phyloP scores from a whole-genome alignment of 1,140 invertebrate genomes.

The Cryptotermes secundus region DNA sequence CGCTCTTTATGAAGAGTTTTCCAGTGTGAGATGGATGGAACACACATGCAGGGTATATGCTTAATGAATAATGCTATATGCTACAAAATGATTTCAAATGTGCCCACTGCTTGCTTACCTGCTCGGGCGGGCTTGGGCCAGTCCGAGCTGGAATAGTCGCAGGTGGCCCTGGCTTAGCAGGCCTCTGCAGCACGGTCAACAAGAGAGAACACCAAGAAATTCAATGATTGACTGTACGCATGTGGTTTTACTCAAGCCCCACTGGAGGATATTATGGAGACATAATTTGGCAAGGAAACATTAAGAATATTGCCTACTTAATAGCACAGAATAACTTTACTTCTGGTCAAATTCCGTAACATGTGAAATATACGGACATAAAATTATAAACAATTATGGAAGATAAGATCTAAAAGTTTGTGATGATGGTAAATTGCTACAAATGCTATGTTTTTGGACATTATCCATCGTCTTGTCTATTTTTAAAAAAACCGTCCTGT shows the following conservation, averaged over 20 bases:
- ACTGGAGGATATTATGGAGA: not conserved
- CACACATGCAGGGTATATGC: not conserved
- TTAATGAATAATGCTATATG: constrained; percentile 24
- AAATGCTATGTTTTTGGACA: no score
- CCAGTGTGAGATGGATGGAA: not conserved
- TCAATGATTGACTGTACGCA: not conserved
- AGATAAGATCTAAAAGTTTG: no score
- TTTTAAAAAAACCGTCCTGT: no score
- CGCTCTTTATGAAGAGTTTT: no score
- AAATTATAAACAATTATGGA: no score
- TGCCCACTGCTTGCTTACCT: constrained; percentile 50
- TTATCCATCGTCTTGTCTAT: no score
- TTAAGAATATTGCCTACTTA: not conserved
- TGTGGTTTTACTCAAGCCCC: constrained; percentile 28
- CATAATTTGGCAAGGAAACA: not conserved
- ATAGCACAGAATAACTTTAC: not conserved
- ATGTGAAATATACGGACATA: no score
- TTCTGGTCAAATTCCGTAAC: no score
- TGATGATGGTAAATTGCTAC: no score
- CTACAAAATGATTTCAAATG: constrained; percentile 17
- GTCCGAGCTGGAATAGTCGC: constrained; percentile 37
- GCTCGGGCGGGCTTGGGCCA: constrained; percentile 52
- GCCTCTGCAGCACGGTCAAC: constrained; percentile 53
- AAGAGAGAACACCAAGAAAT: constrained; percentile 46
- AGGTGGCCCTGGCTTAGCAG: constrained; percentile 54